phyloP scores from a whole-genome alignment of 2,113 vertebrate genomes.

The Callorhinus ursinus region DNA sequence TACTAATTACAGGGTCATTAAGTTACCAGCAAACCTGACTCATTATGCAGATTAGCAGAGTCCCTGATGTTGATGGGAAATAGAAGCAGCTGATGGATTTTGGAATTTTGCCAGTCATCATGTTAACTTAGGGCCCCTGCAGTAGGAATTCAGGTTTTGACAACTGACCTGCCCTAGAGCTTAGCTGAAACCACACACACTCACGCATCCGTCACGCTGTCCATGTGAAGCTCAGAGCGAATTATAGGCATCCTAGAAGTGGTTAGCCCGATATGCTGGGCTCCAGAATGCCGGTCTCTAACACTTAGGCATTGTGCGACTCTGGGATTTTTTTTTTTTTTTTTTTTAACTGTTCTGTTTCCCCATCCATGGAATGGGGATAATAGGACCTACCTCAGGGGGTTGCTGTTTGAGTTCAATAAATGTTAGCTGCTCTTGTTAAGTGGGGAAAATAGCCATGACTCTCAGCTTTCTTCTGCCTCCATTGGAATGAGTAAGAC shows the following conservation, averaged over 20 bases:
- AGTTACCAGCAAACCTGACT: neutral
- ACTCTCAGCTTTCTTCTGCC: neutral
- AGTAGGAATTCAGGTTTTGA: neutral
- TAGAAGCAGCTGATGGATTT: neutral
- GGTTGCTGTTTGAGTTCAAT: neutral
- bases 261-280: neutral
- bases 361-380: neutral
- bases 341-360: neutral
- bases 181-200: neutral
- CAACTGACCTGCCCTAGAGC: neutral
- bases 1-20: neutral
- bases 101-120: neutral
- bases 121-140: neutral
- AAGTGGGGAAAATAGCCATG: neutral
- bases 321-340: neutral
- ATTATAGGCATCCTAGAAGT: neutral
- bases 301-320: neutral
- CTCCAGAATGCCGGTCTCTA: neutral
- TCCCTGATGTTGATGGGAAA: neutral
- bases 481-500: neutral
- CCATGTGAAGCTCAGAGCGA: neutral
- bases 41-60: neutral
- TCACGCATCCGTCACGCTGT: rapidly evolving
- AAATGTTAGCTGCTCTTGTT: neutral
- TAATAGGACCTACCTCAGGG: neutral